Conservation (phyloP, 2,888 invertebrate species). For the Acanthococcus lagerstroemiae region DNA sequence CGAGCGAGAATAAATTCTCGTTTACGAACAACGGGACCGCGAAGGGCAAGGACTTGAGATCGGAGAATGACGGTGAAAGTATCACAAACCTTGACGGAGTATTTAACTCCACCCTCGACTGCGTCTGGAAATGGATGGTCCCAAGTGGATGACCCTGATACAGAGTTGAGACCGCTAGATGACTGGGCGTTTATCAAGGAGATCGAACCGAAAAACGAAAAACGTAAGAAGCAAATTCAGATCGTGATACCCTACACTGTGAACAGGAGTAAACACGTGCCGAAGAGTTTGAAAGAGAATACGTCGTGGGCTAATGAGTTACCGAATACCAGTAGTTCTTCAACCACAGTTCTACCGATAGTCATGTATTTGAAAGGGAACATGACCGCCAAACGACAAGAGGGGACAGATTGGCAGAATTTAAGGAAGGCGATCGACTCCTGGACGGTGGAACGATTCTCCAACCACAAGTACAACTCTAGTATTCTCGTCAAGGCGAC, state of each 20-base stretch:
- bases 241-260: slow-evolving; percentile 72
- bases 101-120: slow-evolving; percentile 1
- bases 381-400: slow-evolving; percentile 41
- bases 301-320: neutral
- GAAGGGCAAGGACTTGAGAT: no score
- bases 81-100: no score
- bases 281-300: neutral
- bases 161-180: neutral
- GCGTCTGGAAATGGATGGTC: neutral
- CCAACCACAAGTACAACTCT: slow-evolving; percentile 37
- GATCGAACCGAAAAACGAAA: slow-evolving; percentile 34
- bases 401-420: slow-evolving; percentile 58
- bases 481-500: slow-evolving; percentile 28
- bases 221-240: slow-evolving; percentile 58
- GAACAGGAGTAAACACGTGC: neutral
- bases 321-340: neutral
- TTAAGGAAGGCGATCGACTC: slow-evolving; percentile 74
- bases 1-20: slow-evolving; percentile 23
- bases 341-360: neutral
- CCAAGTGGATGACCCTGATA: neutral
- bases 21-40: neutral
- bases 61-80: no score
- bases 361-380: slow-evolving; percentile 3
- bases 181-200: slow-evolving; percentile 3
- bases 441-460: slow-evolving; percentile 66